These are phyloP conservation scores for Lethenteron reissneri DNA, from an alignment of 2,113 vertebrate genomes.

Conservation along the genomic window DNA sequence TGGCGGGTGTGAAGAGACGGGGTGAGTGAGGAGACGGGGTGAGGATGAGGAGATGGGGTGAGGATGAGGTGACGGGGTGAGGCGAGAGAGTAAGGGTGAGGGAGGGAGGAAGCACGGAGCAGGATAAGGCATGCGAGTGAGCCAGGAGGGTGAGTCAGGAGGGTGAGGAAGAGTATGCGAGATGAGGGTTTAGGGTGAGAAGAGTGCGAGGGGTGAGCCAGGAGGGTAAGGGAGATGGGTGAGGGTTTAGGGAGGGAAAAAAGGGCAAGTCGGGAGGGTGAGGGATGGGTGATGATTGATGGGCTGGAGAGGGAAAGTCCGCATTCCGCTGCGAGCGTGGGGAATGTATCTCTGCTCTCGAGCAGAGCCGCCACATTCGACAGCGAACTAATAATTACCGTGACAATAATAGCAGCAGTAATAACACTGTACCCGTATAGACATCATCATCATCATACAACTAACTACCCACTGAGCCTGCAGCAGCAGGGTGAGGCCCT, in stretches of 20 bases:
- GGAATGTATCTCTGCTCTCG: not conserved
- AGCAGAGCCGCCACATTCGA: not conserved
- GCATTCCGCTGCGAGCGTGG: not conserved
- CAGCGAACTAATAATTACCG: not conserved
- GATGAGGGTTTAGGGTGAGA: not conserved
- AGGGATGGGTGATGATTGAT: constrained; percentile 6
- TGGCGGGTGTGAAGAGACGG: not conserved
- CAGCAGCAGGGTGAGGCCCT: no score
- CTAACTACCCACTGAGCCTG: not conserved
- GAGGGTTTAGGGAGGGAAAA: not conserved
- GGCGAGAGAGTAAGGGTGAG: not conserved
- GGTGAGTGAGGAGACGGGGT: not conserved
- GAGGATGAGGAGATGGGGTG: not conserved
- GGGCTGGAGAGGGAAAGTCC: constrained; percentile 1
- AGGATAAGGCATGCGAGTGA: not conserved
- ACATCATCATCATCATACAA: not conserved
- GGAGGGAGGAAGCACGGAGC: not conserved
- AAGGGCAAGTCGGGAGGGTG: not conserved
- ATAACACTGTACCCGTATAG: not conserved
- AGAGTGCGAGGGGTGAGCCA: not conserved
- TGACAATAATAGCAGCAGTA: not conserved
- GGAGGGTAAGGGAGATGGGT: not conserved
- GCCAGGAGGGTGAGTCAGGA: not conserved
- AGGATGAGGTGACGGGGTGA: not conserved
- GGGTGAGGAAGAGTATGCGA: not conserved